Percentiles rank a stretch among this genome's conserved stretches.
phyloP scores from a whole-genome alignment of 2,797 vertebrate species.

The Lithobates sylvaticus region DNA sequence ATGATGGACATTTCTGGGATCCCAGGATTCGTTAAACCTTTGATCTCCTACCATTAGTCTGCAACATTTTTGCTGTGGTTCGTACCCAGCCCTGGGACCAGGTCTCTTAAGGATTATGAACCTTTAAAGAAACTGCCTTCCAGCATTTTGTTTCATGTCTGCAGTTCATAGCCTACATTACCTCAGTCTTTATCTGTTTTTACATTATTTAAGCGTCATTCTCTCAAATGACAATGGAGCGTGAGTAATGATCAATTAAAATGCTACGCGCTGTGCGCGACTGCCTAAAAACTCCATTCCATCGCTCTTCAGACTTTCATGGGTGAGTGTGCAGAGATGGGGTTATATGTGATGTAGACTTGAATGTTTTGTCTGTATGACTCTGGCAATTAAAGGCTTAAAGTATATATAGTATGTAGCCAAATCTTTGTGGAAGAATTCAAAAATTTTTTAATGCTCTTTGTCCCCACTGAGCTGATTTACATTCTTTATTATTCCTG shows the following conservation, averaged over 20 bases:
- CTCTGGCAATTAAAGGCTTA: not conserved
- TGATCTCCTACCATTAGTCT: not conserved
- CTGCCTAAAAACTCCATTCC: conserved; percentile 73
- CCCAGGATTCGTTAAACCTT: not conserved
- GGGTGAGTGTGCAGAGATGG: conserved; percentile 55
- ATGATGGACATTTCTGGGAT: not conserved
- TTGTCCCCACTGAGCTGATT: too few species aligned
- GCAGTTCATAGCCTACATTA: not conserved
- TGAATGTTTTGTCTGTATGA: too few species aligned
- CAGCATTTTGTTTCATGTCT: not conserved
- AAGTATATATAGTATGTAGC: too few species aligned
- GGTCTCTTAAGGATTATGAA: conserved; percentile 42
- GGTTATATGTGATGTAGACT: not conserved
- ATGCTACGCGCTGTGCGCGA: conserved; percentile 72
- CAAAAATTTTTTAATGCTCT: too few species aligned
- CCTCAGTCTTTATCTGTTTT: not conserved
- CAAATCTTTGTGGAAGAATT: too few species aligned
- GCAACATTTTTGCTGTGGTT: not conserved
- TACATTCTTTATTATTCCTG: too few species aligned
- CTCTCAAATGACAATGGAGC: not conserved
- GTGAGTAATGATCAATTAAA: conserved; percentile 55
- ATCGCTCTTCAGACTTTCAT: conserved; percentile 62
- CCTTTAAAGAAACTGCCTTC: conserved; percentile 29
- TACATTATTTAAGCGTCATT: not conserved
- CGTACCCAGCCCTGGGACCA: not conserved